Conservation (phyloP, 2,888 invertebrate species). For the Lithophane socia region DNA sequence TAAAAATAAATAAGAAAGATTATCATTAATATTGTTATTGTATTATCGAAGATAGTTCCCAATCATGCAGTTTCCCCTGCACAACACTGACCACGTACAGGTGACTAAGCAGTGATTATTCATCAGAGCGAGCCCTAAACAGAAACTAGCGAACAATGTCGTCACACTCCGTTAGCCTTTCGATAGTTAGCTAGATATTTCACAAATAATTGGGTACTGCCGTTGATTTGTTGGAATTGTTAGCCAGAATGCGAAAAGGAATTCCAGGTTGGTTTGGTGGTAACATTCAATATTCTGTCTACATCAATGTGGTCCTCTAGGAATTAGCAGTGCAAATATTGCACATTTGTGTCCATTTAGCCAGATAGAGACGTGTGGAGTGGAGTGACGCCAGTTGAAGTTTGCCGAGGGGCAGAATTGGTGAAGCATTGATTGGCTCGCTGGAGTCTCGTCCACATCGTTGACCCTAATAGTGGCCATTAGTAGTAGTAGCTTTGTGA, state of each 20-base stretch:
- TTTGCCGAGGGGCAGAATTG: constrained; percentile 54
- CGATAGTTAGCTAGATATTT: constrained; percentile 26
- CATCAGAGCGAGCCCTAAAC: constrained; percentile 17
- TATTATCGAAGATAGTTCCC: not conserved
- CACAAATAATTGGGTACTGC: constrained; percentile 38
- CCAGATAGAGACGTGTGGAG: constrained; percentile 16
- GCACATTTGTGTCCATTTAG: constrained; percentile 22
- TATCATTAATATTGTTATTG: not conserved
- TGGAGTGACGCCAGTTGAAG: constrained; percentile 30
- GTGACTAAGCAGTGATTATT: constrained; percentile 50
- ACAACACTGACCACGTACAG: constrained; percentile 9
- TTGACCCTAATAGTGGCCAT: constrained; percentile 72
- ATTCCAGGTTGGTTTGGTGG: constrained; percentile 20
- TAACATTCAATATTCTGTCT: constrained; percentile 27
- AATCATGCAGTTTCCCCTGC: not conserved
- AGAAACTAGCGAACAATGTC: constrained; percentile 26
- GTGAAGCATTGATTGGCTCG: constrained; percentile 69
- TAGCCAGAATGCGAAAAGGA: constrained; percentile 10
- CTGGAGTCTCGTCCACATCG: constrained; percentile 65
- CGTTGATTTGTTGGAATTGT: constrained; percentile 31
- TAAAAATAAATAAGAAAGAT: not conserved
- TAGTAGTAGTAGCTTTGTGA: constrained; percentile 62
- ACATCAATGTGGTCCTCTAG: not conserved
- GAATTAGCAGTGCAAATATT: constrained; percentile 23
- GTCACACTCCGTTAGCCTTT: constrained; percentile 27